Base-by-base conservation (phyloP, 2,888 invertebrate genomes). In the Caenorhabditis afra region DNA sequence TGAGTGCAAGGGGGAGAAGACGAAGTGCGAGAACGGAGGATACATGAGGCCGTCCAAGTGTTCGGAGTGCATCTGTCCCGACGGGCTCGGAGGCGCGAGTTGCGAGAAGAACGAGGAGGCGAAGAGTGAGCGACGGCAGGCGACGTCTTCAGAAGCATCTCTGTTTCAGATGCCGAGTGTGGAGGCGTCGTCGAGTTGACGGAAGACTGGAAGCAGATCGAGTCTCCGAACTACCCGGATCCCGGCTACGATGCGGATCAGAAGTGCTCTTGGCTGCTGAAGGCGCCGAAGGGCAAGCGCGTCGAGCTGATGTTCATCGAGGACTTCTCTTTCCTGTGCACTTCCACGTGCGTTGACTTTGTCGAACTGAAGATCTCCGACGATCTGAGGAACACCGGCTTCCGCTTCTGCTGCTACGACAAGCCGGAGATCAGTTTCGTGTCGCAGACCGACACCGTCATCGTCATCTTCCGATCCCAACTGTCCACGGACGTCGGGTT, bases 381-480 rank as follows among this genome's bases (percentile, higher is more conserved):
- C 35, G 89, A 90, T 65, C 81, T 90, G 70, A 79, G 81, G 10
- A 83, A 84, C 35, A 90, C 90, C 47, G 90, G 90, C 18, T 84
- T 87, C 53, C 76, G 89, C 68, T 85, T 88, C 66, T 90, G 90
- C 57, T 90, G 90, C 77, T 85, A 82, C 55, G 81, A 87, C 12
- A 82, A 79, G 50, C 90, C 96, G 94, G 64, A 95, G 94, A 77
- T 96, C 95, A 92, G 95, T 95, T 92, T 97, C 95, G 87, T 96
- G 95, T 97, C 97, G 95, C 95, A 96, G 95, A 71, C 96, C 95
- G 86, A 96, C 94, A 64, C 95, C 94, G 92, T 96, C 0, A 95
- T 85, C 45, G 86, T 95, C 93, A 93, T 97, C 95, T 90, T 90
- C 81, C 83, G 86, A 7, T 83, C 90, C 1, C 85, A 86, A 55